phyloP scores from a whole-genome alignment of 1,140 invertebrate genomes.

The Lepidurus packardi region DNA sequence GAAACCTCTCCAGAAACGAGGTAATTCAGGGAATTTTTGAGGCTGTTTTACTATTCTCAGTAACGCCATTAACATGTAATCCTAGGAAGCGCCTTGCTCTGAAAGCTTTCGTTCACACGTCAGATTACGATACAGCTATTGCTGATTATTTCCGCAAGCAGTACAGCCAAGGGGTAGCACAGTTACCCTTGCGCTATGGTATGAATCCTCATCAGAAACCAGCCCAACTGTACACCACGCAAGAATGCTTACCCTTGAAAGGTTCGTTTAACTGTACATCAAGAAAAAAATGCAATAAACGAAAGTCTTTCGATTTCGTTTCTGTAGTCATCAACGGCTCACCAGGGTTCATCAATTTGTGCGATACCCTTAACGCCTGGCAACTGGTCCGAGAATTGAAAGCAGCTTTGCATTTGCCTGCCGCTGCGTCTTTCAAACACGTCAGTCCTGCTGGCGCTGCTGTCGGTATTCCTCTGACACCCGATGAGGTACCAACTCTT shows the following conservation, averaged over 20 bases:
- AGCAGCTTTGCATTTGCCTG: constrained; percentile 69
- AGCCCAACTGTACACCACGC: constrained; percentile 82
- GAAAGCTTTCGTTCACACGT: constrained; percentile 93
- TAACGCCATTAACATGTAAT: constrained; percentile 38
- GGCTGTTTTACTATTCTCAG: constrained; percentile 18
- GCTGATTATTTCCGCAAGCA: constrained; percentile 92
- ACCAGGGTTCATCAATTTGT: constrained; percentile 95
- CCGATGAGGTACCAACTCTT: constrained; percentile 53
- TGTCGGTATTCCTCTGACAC: constrained; percentile 69
- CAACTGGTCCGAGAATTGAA: constrained; percentile 89
- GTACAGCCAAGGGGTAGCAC: constrained; percentile 69
- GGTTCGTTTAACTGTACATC: constrained; percentile 46
- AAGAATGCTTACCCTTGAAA: constrained; percentile 73
- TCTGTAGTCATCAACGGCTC: constrained; percentile 78
- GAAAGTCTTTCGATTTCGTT: background rate
- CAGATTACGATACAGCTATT: constrained; percentile 89
- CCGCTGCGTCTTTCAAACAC: constrained; percentile 96
- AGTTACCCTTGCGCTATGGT: constrained; percentile 83
- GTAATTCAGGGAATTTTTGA: constrained; percentile 45
- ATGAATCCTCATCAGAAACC: constrained; percentile 98
- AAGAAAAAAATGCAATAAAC: background rate
- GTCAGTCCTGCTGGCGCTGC: constrained; percentile 95
- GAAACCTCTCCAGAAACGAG: constrained; percentile 68
- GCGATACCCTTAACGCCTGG: constrained; percentile 95
- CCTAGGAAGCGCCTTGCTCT: constrained; percentile 66